Conservation (phyloP, 2,797 vertebrate genomes). For the Heterohyrax brucei region DNA sequence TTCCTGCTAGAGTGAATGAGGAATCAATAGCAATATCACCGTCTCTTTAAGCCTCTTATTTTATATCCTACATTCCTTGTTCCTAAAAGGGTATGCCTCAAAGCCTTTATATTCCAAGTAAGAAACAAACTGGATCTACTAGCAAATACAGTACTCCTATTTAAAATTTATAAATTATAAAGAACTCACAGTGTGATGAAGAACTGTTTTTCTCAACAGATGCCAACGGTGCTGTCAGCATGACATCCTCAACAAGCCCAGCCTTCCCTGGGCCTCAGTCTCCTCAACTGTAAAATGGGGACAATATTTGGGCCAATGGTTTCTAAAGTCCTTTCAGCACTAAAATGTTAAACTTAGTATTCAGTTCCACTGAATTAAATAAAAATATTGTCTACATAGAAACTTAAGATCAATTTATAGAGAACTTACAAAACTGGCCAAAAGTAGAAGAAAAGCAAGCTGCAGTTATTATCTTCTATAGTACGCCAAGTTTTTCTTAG, state of each 20-base stretch:
- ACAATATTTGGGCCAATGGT: neutral
- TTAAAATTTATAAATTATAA: neutral
- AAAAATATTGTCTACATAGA: slow-evolving; percentile 42
- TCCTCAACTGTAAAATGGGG: neutral
- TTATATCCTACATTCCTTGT: neutral
- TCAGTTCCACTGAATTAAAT: slow-evolving; percentile 25
- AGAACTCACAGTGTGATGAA: neutral
- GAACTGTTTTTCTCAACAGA: neutral
- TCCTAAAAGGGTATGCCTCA: neutral
- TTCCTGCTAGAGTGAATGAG: neutral
- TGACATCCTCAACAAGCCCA: neutral
- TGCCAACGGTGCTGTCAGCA: neutral
- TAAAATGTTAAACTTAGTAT: slow-evolving; percentile 8
- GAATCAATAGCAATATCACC: neutral
- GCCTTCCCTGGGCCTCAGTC: neutral
- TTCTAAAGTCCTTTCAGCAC: neutral
- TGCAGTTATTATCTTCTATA: neutral
- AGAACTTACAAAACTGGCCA: neutral
- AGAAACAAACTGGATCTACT: neutral
- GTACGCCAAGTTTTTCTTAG: neutral
- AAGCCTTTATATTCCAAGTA: neutral
- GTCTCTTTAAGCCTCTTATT: neutral
- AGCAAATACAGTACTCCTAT: neutral
- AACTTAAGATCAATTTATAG: neutral
- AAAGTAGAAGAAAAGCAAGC: neutral